phyloP scores from a whole-genome alignment of 2,888 invertebrate genomes.

The Drosophila infuscata region DNA sequence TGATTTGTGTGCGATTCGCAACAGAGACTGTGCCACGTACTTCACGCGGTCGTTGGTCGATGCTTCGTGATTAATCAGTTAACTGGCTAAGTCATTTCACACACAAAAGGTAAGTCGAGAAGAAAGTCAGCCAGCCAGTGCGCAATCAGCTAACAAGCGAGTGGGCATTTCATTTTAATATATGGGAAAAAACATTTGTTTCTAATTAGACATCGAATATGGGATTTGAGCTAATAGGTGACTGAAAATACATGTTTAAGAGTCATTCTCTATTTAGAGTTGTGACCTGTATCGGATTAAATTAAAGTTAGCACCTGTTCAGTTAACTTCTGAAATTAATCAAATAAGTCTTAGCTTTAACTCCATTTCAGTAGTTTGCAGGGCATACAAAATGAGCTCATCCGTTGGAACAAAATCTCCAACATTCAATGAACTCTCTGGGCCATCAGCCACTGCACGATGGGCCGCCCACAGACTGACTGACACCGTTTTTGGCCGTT shows the following conservation, averaged over 20 bases:
- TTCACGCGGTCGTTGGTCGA: constrained; percentile 43
- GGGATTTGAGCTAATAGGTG: background rate
- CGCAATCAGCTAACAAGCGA: constrained; percentile 22
- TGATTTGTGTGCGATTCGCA: constrained; percentile 62
- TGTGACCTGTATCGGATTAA: background rate
- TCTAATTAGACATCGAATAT: background rate
- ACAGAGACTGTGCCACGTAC: constrained; percentile 55
- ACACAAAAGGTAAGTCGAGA: constrained; percentile 20
- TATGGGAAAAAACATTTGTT: background rate
- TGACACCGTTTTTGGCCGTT: constrained; percentile 32
- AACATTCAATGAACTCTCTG: constrained; percentile 50
- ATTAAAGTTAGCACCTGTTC: background rate
- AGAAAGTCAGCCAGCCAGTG: constrained; percentile 31
- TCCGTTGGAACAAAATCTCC: background rate
- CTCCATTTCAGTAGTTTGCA: background rate
- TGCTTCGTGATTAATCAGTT: constrained; percentile 67
- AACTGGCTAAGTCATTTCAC: constrained; percentile 26
- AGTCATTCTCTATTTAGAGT: background rate
- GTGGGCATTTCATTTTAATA: background rate
- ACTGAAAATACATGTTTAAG: background rate
- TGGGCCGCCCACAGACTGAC: constrained; percentile 50
- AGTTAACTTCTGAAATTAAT: background rate
- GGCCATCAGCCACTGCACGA: constrained; percentile 27
- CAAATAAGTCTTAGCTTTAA: too few species aligned
- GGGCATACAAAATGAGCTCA: constrained; percentile 29